Percentiles rank a stretch among this genome's conserved stretches.
Conservation (phyloP, 1,140 invertebrate species). For the Drosophila takahashii region DNA sequence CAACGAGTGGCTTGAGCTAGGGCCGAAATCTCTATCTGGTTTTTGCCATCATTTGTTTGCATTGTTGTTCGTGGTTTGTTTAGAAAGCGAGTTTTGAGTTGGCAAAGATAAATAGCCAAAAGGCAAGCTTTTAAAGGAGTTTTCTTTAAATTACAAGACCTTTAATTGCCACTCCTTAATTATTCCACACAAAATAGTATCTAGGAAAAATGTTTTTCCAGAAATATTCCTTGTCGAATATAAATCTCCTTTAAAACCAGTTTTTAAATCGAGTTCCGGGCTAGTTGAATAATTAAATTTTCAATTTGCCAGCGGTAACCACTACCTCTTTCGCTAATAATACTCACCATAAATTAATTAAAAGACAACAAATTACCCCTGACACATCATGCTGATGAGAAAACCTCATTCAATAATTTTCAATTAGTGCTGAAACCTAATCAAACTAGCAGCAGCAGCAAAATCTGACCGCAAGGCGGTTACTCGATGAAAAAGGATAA, state of each 20-base stretch:
- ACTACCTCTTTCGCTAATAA: constrained; percentile 36
- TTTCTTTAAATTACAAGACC: constrained; percentile 11
- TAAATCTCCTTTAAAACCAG: neutral
- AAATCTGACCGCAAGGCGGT: constrained; percentile 47
- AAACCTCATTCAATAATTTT: constrained; percentile 62
- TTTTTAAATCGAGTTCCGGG: neutral
- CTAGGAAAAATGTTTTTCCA: neutral
- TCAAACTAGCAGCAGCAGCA: constrained; percentile 30
- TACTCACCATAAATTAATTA: constrained; percentile 58
- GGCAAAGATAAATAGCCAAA: constrained; percentile 37
- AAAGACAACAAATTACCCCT: constrained; percentile 41
- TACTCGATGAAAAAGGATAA: constrained; percentile 31
- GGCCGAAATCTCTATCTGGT: constrained; percentile 28
- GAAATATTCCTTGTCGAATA: neutral
- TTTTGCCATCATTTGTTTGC: constrained; percentile 42
- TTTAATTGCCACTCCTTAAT: constrained; percentile 1
- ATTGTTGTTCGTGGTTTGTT: constrained; percentile 46
- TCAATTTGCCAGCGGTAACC: constrained; percentile 12
- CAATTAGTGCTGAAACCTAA: constrained; percentile 67
- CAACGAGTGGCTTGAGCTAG: constrained; percentile 24
- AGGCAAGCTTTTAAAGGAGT: constrained; percentile 14
- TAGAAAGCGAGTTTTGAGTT: constrained; percentile 34
- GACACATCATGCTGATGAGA: constrained; percentile 4
- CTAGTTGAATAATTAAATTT: constrained; percentile 32
- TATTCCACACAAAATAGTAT: neutral